Evolutionary conservation across 2,888 invertebrate genomes (phyloP).

Genomic region (Zelleria hepariella): DNA sequence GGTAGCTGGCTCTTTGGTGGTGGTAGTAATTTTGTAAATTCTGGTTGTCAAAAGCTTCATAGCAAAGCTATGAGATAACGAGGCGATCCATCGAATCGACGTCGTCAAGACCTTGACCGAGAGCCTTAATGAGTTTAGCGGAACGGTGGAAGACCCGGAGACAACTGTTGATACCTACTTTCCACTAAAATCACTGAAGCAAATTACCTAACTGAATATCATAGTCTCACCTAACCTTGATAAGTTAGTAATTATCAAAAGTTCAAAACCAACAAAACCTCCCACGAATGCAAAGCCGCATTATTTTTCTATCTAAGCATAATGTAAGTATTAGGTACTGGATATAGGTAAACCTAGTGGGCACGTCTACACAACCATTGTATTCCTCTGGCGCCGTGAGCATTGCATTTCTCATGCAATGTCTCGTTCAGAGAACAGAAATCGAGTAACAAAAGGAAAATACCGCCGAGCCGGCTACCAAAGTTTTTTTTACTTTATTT

Average conservation of each 20-base stretch:
- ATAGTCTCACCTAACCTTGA: too few relatives aligned
- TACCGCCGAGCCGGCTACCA: conserved; percentile 68
- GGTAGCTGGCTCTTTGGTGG: too few relatives aligned
- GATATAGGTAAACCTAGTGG: conserved; percentile 11
- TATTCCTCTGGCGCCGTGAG: conserved; percentile 43
- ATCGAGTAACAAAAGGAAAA: conserved; percentile 66
- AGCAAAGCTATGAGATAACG: too few relatives aligned
- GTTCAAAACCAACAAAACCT: too few relatives aligned
- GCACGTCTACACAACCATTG: conserved; percentile 20
- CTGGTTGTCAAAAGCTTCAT: too few relatives aligned
- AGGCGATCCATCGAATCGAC: conserved; percentile 4
- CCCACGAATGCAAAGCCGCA: too few relatives aligned
- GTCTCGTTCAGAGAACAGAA: conserved; percentile 66
- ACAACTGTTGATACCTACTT: neutral
- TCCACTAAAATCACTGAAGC: neutral
- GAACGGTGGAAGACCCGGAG: neutral
- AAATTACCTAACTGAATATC: too few relatives aligned
- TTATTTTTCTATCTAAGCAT: too few relatives aligned
- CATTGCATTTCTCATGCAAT: conserved; percentile 69
- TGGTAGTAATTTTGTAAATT: too few relatives aligned
- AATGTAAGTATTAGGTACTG: too few relatives aligned
- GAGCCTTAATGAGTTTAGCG: conserved; percentile 10
- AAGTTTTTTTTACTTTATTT: conserved; percentile 69
- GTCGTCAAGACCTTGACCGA: conserved; percentile 8
- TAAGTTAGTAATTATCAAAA: too few relatives aligned